Percentiles rank a stretch among this genome's conserved stretches.
These are phyloP conservation scores for Hapalemur alaotrensis DNA, from an alignment of 2,797 vertebrate species.

Conservation along the genomic window DNA sequence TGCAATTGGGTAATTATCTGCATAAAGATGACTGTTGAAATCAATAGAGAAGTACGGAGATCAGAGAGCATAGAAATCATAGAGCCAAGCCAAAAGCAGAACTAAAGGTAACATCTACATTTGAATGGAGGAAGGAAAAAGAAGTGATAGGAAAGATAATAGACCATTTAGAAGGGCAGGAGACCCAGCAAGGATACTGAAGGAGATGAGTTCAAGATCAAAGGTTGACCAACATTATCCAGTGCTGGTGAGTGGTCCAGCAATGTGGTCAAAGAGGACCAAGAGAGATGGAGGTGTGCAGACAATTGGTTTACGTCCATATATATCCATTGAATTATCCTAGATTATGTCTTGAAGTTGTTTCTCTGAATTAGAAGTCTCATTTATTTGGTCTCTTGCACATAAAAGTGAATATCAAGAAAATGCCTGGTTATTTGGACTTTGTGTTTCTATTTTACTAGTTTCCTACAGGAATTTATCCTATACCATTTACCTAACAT, in stretches of 20 bases:
- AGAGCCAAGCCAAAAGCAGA: neutral
- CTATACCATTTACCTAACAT: neutral
- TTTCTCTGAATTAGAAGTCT: slow-evolving; percentile 37
- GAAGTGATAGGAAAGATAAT: neutral
- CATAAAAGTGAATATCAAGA: neutral
- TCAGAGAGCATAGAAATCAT: neutral
- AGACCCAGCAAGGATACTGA: neutral
- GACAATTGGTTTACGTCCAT: neutral
- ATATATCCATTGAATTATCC: neutral
- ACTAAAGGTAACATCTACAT: neutral
- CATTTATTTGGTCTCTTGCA: slow-evolving; percentile 17
- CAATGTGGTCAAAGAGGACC: neutral
- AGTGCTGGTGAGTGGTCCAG: neutral
- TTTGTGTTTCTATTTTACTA: neutral
- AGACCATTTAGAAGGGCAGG: neutral
- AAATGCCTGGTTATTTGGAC: neutral
- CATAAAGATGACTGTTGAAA: neutral
- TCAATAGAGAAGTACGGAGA: neutral
- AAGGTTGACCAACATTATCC: neutral
- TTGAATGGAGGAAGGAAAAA: neutral
- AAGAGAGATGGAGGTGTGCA: neutral
- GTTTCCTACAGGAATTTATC: neutral
- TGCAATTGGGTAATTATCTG: neutral
- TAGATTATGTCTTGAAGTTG: neutral
- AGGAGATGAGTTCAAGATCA: neutral